Evolutionary conservation across 2,113 vertebrate species (phyloP).

Genomic region (Lycaon pictus): DNA sequence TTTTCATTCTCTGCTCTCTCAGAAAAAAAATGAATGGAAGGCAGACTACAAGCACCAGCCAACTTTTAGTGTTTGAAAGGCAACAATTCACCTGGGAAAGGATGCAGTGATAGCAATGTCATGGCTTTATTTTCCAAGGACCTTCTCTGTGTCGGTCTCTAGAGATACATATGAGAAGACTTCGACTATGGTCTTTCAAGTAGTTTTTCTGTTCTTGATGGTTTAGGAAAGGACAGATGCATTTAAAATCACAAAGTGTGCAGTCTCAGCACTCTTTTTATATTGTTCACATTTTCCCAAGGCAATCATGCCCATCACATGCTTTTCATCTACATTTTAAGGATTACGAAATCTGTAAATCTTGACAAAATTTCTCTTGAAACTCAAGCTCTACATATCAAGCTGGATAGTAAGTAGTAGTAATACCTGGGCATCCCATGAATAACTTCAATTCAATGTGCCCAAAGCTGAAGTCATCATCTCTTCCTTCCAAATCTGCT

Average conservation of each 20-base stretch:
- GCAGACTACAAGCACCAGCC: background rate
- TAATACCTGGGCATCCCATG: background rate
- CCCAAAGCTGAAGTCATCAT: background rate
- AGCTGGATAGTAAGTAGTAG: background rate
- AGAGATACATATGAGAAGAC: background rate
- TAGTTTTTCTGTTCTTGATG: background rate
- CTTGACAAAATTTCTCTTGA: background rate
- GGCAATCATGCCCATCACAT: background rate
- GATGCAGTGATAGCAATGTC: background rate
- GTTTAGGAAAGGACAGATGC: background rate
- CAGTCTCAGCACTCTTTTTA: background rate
- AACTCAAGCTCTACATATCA: background rate
- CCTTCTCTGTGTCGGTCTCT: background rate
- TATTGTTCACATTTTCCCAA: background rate
- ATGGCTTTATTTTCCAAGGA: background rate
- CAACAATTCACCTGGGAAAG: background rate
- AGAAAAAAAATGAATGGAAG: background rate
- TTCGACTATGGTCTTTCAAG: background rate
- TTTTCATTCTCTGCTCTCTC: background rate
- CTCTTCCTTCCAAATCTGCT: background rate
- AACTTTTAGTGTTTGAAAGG: background rate
- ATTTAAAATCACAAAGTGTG: background rate
- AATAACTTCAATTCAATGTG: background rate
- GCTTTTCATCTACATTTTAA: background rate
- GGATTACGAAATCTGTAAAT: background rate